Evolutionary conservation across 2,797 vertebrate genomes (phyloP), one percentile per base, ranked within the genome.

Genomic region (Eremophila alpestris): DNA sequence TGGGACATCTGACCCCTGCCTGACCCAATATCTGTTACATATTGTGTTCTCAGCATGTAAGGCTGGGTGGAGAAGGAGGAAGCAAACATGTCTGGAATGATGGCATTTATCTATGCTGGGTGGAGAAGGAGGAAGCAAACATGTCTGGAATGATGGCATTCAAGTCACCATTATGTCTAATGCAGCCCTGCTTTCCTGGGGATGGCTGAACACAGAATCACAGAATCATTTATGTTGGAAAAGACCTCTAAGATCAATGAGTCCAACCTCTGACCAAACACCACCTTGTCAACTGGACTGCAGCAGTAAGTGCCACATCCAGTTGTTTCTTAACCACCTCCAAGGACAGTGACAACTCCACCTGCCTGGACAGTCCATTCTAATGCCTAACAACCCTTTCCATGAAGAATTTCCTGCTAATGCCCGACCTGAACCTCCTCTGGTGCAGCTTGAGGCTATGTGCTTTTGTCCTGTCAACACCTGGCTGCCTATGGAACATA

Each of bases 121-220:
- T n/a, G 16, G 36, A 76, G 36, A 51, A 70, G 34, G 12, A 48
- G n/a, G 23, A 62, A 56, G 3, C 5, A 8, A 58, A 30, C 12
- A 27, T 1, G 0, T 51, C 70, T 16, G 13, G 17, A 67, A n/a
- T 14, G 1, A 51, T 16, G 6, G 13, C 1, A 2, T 41, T 46
- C 26, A 60, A 46, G 54, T 43, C 16, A 67, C 8, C 1, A 2
- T 27, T 34, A 48, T 2, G 4, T 16, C 7, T 36, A 36, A 58
- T 3, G 13, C 6, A 56, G 5, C 30, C 43, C 23, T 13, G 16
- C 26, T 76, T 52, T 65, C 30, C 23, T 62, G n/a, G 34, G 32
- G 13, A 14, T 27, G 34, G 24, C 48, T 71, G 83, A 65, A 24
- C 38, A 64, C 15, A 52, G 45, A 56, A 19, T n/a, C 38, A 64